Evolutionary conservation across 2,113 vertebrate genomes (phyloP).

Genomic region (Fukomys damarensis): DNA sequence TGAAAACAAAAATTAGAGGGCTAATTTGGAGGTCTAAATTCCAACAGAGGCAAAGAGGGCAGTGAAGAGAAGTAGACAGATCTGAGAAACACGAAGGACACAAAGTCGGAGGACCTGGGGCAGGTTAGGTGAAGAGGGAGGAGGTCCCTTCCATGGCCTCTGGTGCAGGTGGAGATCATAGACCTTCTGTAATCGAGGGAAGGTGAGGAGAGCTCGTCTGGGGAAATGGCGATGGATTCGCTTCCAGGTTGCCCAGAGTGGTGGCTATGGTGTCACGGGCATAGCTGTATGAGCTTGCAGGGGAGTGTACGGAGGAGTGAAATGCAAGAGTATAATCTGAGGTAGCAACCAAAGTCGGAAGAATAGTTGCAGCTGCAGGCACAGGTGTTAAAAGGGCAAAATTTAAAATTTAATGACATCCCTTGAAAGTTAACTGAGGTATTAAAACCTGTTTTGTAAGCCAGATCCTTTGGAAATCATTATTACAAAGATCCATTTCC

Average conservation of each 20-base stretch:
- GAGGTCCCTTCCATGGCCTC: not conserved
- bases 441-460: constrained; percentile 25
- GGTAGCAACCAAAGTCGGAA: not conserved
- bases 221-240: not conserved
- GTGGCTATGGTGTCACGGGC: no score
- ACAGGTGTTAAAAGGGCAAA: not conserved
- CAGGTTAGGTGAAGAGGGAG: not conserved
- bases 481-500: not conserved
- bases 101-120: not conserved
- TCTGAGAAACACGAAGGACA: not conserved
- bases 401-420: constrained; percentile 16
- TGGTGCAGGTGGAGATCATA: not conserved
- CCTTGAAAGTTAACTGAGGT: constrained; percentile 26
- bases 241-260: not conserved
- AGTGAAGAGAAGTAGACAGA: not conserved
- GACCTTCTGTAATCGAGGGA: not conserved
- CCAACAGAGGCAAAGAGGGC: not conserved
- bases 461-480: not conserved
- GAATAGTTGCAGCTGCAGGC: not conserved
- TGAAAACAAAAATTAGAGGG: not conserved
- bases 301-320: not conserved
- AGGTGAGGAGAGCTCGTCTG: not conserved
- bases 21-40: not conserved
- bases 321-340: not conserved
- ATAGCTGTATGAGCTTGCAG: not conserved